These are phyloP conservation scores for Eucera pruinosa DNA, from an alignment of 2,888 invertebrate species.

Conservation along the genomic window DNA sequence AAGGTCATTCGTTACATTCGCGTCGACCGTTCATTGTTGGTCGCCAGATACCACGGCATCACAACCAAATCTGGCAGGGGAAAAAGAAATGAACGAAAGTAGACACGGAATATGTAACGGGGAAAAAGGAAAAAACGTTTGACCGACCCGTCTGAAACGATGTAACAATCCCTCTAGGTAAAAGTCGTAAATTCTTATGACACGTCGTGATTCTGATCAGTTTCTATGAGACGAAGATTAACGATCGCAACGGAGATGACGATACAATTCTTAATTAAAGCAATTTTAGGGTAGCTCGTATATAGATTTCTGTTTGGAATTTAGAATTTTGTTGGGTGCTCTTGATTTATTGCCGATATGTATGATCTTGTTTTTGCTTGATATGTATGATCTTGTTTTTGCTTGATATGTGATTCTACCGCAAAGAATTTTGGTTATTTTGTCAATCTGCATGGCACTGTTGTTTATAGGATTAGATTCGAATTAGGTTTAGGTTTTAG, in stretches of 20 bases:
- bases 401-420: not conserved
- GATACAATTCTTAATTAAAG: constrained; percentile 72
- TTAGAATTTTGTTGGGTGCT: too few species aligned
- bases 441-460: too few species aligned
- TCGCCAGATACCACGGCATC: constrained; percentile 53
- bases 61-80: constrained; percentile 12
- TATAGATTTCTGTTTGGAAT: too few species aligned
- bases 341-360: too few species aligned
- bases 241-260: not conserved
- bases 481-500: too few species aligned
- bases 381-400: not conserved
- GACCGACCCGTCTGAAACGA: constrained; percentile 48
- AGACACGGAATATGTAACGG: constrained; percentile 1
- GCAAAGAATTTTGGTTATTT: too few species aligned
- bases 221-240: constrained; percentile 19
- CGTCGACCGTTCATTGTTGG: constrained; percentile 48
- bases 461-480: too few species aligned
- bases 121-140: constrained; percentile 37
- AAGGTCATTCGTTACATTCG: constrained; percentile 56
- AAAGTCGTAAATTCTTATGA: constrained; percentile 66
- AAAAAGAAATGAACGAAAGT: constrained; percentile 1
- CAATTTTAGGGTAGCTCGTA: too few species aligned
- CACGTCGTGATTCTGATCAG: constrained; percentile 33
- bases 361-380: too few species aligned
- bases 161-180: constrained; percentile 14